Percentiles rank a stretch among this genome's conserved stretches.
Evolutionary conservation across 1,140 invertebrate genomes (phyloP).

Genomic region (Drusus annulatus): DNA sequence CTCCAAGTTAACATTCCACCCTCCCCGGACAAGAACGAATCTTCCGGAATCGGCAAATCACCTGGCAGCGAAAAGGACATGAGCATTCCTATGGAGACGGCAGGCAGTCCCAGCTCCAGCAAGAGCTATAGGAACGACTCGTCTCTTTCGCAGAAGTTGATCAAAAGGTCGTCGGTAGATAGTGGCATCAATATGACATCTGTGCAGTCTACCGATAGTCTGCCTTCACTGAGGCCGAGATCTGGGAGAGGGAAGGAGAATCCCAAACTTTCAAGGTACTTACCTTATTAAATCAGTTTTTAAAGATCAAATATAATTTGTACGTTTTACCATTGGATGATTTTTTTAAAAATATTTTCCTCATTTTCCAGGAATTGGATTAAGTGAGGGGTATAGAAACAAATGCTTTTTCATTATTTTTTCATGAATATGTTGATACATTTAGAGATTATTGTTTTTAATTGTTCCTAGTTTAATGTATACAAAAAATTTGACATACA

Average conservation of each 20-base stretch:
- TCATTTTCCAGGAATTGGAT: no score
- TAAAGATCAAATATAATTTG: no score
- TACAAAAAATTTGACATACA: no score
- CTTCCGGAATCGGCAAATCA: constrained; percentile 14
- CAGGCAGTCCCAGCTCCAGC: constrained; percentile 64
- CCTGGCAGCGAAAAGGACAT: constrained; percentile 49
- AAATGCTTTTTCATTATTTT: no score
- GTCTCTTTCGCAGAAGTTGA: constrained; percentile 70
- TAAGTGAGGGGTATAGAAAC: no score
- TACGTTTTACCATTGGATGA: no score
- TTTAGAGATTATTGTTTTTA: no score
- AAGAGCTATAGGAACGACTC: constrained; percentile 61
- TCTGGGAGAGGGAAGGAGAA: constrained; percentile 61
- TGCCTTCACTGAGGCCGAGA: constrained; percentile 61
- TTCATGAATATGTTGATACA: no score
- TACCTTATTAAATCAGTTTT: no score
- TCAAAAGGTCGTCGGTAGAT: constrained; percentile 87
- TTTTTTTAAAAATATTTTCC: no score
- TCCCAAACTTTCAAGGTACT: constrained; percentile 72
- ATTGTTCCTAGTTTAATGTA: no score
- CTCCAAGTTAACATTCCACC: constrained; percentile 62
- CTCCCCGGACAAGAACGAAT: constrained; percentile 26
- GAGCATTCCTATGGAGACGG: constrained; percentile 55
- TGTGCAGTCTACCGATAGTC: constrained; percentile 67
- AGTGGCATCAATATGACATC: constrained; percentile 86